Conservation (phyloP, 1,140 invertebrate species). For the Diabrotica virgifera region DNA sequence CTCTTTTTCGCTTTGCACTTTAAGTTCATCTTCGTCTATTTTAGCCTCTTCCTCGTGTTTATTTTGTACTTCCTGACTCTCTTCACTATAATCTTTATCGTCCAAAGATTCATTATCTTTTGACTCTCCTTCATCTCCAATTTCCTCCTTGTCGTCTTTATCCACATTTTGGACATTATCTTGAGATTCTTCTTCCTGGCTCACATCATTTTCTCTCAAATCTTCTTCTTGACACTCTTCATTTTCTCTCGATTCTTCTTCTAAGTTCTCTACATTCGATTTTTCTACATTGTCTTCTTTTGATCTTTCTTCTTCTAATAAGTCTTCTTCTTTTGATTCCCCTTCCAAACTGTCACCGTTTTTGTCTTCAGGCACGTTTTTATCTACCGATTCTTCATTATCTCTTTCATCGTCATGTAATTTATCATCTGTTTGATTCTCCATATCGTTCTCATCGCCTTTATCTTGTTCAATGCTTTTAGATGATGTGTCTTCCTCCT, state of each 20-base stretch:
- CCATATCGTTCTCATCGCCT: neutral
- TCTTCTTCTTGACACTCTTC: conserved; percentile 8
- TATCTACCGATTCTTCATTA: neutral
- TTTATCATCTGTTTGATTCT: conserved; percentile 1
- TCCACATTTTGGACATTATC: neutral
- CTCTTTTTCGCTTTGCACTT: neutral
- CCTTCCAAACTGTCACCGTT: neutral
- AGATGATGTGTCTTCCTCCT: neutral
- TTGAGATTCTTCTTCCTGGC: neutral
- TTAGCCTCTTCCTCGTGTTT: neutral
- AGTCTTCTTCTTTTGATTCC: neutral
- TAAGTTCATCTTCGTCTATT: neutral
- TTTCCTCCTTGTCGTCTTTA: conserved; percentile 8
- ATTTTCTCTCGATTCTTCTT: neutral
- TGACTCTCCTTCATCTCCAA: neutral
- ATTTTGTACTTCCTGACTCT: neutral
- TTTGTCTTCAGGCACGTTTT: neutral
- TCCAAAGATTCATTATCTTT: neutral
- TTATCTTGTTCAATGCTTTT: neutral
- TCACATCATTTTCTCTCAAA: neutral
- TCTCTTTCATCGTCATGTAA: neutral
- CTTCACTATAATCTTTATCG: neutral
- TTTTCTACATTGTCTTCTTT: conserved; percentile 10
- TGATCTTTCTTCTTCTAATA: neutral
- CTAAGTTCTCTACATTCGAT: neutral